phyloP scores from a whole-genome alignment of 2,888 invertebrate genomes.

The Spisula solida region DNA sequence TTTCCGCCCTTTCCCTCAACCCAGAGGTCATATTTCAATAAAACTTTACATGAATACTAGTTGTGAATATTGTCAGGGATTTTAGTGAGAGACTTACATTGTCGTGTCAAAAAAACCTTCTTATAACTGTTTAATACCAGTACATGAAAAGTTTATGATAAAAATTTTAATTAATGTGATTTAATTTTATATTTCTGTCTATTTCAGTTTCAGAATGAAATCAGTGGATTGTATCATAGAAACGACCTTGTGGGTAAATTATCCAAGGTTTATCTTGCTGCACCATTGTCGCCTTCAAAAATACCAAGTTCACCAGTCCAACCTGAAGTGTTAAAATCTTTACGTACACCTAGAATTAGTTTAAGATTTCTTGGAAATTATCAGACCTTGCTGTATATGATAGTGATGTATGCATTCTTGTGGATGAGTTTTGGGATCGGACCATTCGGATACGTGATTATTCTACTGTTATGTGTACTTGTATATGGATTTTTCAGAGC shows the following conservation, averaged over 20 bases:
- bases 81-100: no score
- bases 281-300: constrained; percentile 86
- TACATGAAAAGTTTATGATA: background rate
- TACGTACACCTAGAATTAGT: constrained; percentile 80
- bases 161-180: background rate
- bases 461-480: constrained; percentile 69
- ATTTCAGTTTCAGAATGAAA: constrained; percentile 91
- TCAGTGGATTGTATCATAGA: constrained; percentile 90
- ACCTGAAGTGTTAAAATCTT: constrained; percentile 52
- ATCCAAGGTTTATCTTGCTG: constrained; percentile 79
- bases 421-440: constrained; percentile 76
- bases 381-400: constrained; percentile 89
- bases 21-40: no score
- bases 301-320: constrained; percentile 75
- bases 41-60: no score
- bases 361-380: constrained; percentile 91
- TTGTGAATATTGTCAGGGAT: no score
- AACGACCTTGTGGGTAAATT: constrained; percentile 79
- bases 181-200: constrained; percentile 37
- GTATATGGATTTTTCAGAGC: constrained; percentile 77
- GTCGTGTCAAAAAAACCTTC: no score
- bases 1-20: no score
- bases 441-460: constrained; percentile 74
- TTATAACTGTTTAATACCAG: background rate
- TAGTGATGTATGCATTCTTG: constrained; percentile 87